Evolutionary conservation across 2,888 invertebrate species (phyloP), one percentile per base, ranked within the genome.

Genomic region (Chalcis sispes): DNA sequence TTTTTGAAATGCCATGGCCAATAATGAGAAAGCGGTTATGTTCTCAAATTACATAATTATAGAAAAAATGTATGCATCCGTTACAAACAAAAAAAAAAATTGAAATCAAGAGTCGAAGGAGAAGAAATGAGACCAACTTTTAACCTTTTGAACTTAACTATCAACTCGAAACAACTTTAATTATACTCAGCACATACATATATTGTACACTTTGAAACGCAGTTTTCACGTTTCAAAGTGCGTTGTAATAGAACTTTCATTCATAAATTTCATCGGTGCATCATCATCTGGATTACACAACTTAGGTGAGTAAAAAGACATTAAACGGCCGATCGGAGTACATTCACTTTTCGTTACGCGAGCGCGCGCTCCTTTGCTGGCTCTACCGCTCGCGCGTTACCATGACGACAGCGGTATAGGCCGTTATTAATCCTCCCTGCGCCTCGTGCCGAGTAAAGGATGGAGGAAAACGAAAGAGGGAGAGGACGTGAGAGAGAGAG

Each of bases 331-430:
- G 74, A 74, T 74, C 62, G 69, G 62, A 50, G 66, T 25, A 67
- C 29, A 54, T 50, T 27, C n/a, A 71, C 40, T 50, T 74, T 70
- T 70, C n/a, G n/a, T n/a, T 67, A 42, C 62, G 69, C 29, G 18
- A n/a, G 23, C 80, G 36, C 10, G 10, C 5, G 10, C 36, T 7
- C 10, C 10, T 36, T 48, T 32, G 64, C 50, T 50, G 18, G 36
- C 10, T 7, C 36, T 36, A 18, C 25, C 32, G 64, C 32, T 78
- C 82, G n/a, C n/a, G 82, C 83, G 86, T 86, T 84, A 80, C 85
- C 85, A 86, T 86, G 85, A 78, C 83, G 83, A 87, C 86, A 83
- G 84, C 84, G 42, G 54, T 27, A 83, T 82, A 83, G 84, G 85
- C 85, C 82, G 85, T 86, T 86, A 85, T 87, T 87, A 87, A 86